Percentiles rank a stretch among this genome's conserved stretches.
Conservation (phyloP, 2,888 invertebrate species). For the Paralinhomoeus sp. region DNA sequence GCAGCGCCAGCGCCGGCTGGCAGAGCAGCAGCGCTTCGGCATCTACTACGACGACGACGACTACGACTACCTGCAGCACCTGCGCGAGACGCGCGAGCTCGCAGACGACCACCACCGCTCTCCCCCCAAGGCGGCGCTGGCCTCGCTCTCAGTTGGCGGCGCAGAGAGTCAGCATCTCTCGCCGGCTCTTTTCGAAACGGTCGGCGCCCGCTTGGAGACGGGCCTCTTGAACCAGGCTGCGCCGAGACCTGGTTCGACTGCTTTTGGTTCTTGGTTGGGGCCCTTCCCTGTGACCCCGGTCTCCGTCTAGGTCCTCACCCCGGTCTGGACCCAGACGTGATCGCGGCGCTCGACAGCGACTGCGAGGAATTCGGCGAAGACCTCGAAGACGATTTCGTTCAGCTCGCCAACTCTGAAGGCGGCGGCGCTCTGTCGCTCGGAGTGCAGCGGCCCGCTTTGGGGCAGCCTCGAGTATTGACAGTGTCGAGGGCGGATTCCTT, state of each 20-base stretch:
- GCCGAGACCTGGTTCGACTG: conserved; percentile 37
- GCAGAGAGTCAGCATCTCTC: conserved; percentile 50
- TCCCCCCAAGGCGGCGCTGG: neutral
- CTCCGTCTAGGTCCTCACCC: conserved; percentile 23
- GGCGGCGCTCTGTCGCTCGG: too few species aligned
- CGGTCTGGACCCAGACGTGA: conserved; percentile 67
- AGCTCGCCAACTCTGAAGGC: conserved; percentile 52
- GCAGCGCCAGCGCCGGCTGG: conserved; percentile 8
- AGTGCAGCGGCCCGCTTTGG: too few species aligned
- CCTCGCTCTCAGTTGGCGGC: too few species aligned
- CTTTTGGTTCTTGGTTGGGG: neutral
- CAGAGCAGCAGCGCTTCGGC: conserved; percentile 53
- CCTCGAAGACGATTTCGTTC: conserved; percentile 74
- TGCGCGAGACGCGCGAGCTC: conserved; percentile 37
- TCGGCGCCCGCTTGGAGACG: conserved; percentile 52
- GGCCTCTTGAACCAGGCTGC: conserved; percentile 61
- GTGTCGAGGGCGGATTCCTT: too few species aligned
- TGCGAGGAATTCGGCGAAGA: conserved; percentile 54
- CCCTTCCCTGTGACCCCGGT: neutral
- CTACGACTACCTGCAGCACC: conserved; percentile 77
- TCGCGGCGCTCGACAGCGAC: conserved; percentile 63
- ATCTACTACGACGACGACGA: conserved; percentile 83
- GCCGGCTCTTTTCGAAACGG: conserved; percentile 65
- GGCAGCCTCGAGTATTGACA: too few species aligned
- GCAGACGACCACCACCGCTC: conserved; percentile 6